A percentile compares a stretch with the other conserved stretches of the same genome.
These are phyloP conservation scores for Allolobophora icterica DNA, from an alignment of 2,888 invertebrate genomes.

Conservation along the genomic window DNA sequence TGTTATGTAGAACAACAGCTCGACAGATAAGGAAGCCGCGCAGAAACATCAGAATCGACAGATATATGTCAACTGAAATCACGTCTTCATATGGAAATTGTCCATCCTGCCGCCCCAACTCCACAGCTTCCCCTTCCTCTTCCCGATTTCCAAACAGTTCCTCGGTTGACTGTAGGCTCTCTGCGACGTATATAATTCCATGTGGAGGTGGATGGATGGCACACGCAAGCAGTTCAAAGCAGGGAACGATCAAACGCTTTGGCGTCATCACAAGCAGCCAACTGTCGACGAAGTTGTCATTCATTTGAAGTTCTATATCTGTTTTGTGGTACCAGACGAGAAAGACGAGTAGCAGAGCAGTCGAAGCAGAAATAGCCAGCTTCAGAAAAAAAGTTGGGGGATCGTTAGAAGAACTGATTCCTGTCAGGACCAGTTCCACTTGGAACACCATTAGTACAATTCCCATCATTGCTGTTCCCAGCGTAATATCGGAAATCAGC, in stretches of 20 bases:
- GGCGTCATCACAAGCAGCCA: conserved; percentile 60
- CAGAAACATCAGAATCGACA: conserved; percentile 63
- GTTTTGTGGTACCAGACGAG: conserved; percentile 60
- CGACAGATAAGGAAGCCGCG: conserved; percentile 60
- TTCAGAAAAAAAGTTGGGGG: conserved; percentile 57
- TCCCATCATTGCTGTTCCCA: conserved; percentile 58
- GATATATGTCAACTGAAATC: conserved; percentile 57
- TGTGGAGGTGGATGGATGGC: conserved; percentile 61
- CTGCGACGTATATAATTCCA: conserved; percentile 47
- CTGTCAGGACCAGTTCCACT: conserved; percentile 57
- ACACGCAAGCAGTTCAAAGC: conserved; percentile 73
- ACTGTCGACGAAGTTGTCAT: conserved; percentile 63
- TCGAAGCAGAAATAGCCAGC: conserved; percentile 58
- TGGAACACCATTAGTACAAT: conserved; percentile 61
- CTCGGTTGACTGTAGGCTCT: conserved; percentile 32
- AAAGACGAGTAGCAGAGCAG: conserved; percentile 58
- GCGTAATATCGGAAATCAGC: conserved; percentile 56
- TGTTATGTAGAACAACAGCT: conserved; percentile 62
- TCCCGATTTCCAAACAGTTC: background rate
- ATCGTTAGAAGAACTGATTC: conserved; percentile 49
- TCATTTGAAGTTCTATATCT: conserved; percentile 60
- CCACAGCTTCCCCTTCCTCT: background rate
- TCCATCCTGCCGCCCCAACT: background rate
- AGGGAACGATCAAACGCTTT: conserved; percentile 67
- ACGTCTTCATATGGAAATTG: conserved; percentile 13